Percentiles rank a stretch among this genome's conserved stretches.
Conservation (phyloP, 2,797 vertebrate species). For the Ciconia nigra region DNA sequence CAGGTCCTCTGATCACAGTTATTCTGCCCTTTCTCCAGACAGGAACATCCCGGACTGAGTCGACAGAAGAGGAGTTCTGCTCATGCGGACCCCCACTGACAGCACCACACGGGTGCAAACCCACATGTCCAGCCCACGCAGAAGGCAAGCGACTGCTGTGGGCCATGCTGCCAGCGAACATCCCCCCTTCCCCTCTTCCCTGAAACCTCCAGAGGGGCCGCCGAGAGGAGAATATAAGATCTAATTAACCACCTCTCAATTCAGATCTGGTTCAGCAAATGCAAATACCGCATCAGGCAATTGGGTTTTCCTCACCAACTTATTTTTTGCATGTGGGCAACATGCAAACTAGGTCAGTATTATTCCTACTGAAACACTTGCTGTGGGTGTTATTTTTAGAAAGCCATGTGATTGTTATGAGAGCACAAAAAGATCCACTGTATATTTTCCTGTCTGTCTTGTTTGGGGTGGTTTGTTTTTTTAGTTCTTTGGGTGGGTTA, state of each 20-base stretch:
- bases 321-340: background rate
- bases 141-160: background rate
- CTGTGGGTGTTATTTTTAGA: slow-evolving; percentile 57
- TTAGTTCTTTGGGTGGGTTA: background rate
- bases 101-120: background rate
- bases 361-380: slow-evolving; percentile 25
- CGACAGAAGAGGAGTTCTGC: background rate
- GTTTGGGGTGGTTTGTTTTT: background rate
- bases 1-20: background rate
- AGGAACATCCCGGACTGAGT: background rate
- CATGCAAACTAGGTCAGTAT: slow-evolving; percentile 53
- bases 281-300: background rate
- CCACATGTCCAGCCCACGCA: background rate
- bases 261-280: background rate
- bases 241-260: background rate
- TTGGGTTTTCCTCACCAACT: background rate
- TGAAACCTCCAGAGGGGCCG: background rate
- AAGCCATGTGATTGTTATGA: slow-evolving; percentile 50
- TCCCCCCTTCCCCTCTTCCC: background rate
- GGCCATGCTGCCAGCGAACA: background rate
- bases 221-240: background rate
- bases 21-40: background rate
- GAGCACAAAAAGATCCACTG: slow-evolving; percentile 15
- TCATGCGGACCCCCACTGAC: background rate
- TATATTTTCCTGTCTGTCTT: slow-evolving; percentile 44